phyloP scores from a whole-genome alignment of 2,797 vertebrate species.

The Poeciliopsis presidionis region DNA sequence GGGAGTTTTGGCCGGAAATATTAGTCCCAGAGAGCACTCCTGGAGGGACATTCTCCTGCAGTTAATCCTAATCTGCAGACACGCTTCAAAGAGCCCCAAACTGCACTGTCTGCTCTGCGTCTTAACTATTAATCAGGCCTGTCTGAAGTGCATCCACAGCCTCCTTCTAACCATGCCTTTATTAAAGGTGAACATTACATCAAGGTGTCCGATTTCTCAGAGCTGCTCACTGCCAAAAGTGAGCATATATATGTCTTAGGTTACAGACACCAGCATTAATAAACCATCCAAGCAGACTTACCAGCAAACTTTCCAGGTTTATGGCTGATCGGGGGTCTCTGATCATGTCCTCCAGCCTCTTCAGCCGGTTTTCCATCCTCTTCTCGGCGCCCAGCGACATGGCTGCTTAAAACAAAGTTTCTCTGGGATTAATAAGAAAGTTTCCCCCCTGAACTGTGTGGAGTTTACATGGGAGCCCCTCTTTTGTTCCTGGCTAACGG shows the following conservation, averaged over 20 bases:
- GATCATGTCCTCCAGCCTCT: slow-evolving; percentile 84
- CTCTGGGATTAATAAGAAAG: slow-evolving; percentile 8
- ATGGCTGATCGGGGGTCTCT: slow-evolving; percentile 79
- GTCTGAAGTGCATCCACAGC: slow-evolving; percentile 32
- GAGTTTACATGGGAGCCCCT: slow-evolving; percentile 68
- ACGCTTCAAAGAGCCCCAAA: slow-evolving; percentile 57
- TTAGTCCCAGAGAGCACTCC: slow-evolving; percentile 31
- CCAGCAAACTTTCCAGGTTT: slow-evolving; percentile 87
- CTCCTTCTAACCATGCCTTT: background rate
- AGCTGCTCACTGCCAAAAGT: slow-evolving; percentile 9
- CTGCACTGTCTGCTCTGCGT: slow-evolving; percentile 55
- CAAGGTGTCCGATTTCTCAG: background rate
- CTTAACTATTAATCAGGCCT: slow-evolving; percentile 60
- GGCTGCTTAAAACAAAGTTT: slow-evolving; percentile 37
- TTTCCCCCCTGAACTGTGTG: slow-evolving; percentile 19
- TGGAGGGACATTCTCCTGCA: slow-evolving; percentile 36
- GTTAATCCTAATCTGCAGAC: slow-evolving; percentile 76
- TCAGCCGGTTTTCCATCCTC: slow-evolving; percentile 83
- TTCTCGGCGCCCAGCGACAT: slow-evolving; percentile 84
- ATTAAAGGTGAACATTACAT: background rate
- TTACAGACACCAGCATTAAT: slow-evolving; percentile 58
- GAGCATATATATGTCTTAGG: slow-evolving; percentile 33
- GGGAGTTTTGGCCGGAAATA: slow-evolving; percentile 44
- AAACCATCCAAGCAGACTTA: slow-evolving; percentile 72
- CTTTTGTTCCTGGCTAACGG: slow-evolving; percentile 73